Conservation (phyloP, 2,797 vertebrate genomes). For the Acridotheres tristis region DNA sequence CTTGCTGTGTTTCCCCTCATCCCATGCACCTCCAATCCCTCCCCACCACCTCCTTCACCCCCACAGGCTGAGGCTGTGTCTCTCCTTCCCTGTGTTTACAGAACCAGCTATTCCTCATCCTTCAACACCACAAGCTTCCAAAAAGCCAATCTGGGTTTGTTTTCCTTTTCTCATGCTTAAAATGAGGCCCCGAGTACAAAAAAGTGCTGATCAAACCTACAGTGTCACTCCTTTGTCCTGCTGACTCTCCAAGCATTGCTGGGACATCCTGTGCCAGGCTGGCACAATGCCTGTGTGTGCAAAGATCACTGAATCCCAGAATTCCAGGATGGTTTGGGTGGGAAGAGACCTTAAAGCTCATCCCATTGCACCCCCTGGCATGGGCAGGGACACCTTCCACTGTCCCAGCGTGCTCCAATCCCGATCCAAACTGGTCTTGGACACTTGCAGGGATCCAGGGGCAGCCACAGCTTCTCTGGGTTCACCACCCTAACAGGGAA, state of each 20-base stretch:
- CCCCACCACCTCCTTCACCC: background rate
- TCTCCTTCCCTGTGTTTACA: background rate
- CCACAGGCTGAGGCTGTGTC: background rate
- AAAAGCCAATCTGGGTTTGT: background rate
- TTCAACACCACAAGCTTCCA: background rate
- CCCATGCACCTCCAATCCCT: background rate
- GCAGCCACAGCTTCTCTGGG: background rate
- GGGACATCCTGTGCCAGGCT: background rate
- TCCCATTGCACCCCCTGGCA: accelerated
- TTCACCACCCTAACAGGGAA: accelerated
- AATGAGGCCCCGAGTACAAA: background rate
- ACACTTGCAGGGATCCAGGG: accelerated
- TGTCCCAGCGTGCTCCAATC: accelerated
- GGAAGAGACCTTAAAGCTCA: background rate
- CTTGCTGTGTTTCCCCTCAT: background rate
- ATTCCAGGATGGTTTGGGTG: background rate
- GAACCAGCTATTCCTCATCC: background rate
- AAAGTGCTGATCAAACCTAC: background rate
- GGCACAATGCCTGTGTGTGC: background rate
- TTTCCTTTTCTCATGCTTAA: background rate
- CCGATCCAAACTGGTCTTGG: accelerated
- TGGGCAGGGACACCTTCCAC: background rate
- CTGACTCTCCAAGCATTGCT: background rate
- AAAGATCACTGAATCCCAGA: background rate
- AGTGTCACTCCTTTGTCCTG: background rate